Base-by-base conservation (phyloP, 2,113 vertebrate species). In the Hippocampus guttulatus region DNA sequence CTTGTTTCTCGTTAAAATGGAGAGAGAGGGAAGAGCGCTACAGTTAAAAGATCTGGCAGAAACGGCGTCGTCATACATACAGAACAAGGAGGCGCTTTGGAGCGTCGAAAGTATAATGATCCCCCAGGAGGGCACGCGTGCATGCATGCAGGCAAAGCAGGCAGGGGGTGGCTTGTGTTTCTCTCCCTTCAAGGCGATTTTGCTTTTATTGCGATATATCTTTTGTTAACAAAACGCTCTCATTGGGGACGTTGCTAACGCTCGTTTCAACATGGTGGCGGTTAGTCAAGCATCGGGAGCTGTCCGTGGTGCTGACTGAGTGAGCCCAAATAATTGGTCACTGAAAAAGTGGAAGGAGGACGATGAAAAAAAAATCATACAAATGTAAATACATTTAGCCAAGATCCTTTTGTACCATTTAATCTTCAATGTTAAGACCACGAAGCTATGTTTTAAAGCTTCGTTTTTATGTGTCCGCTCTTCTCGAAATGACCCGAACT, bases 251-350 rank as follows among this genome's bases (percentile, higher is more conserved):
- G 23, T 25, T 58, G 14, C 15, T 27, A 41, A n/a, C 11, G 33
- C 40, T 45, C 6, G 40, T 12, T 15, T 45, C 25, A 27, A 60
- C 57, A 60, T 27, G 15, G 27, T 16, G 16, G 2, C 15, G 27
- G 27, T 33, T 30, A 61, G 27, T 33, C 16, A 18, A 47, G 64
- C 12, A 47, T 7, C 21, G 3, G 54, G 82, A 84, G 77, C 87
- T 90, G 74, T 81, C 88, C 84, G 18, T 67, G 86, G 89, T 90
- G 69, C 90, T 89, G 81, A 65, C 7, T 8, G 14, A 18, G 27
- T 2, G 16, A 10, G 55, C 10, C 3, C 12, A 25, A 12, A 15
- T 38, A 58, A 23, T 27, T 27, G 1, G 25, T 58, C 23, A 12
- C 23, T 25, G 11, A 27, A 58, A 58, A 58, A 51, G 18, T 20